Conservation (phyloP, 2,888 invertebrate species). For the Hypsopygia costalis region DNA sequence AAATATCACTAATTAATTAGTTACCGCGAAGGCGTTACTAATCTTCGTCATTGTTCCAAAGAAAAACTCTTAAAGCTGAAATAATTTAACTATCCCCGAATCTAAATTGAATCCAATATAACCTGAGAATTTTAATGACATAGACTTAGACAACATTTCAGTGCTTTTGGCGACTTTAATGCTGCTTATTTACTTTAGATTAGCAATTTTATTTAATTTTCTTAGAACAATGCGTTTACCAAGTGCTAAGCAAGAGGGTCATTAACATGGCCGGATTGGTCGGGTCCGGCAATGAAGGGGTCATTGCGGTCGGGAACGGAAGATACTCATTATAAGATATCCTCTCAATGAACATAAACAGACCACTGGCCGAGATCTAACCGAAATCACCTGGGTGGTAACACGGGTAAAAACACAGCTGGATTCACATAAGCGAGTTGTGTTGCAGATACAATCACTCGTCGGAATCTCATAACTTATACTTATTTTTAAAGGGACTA, state of each 20-base stretch:
- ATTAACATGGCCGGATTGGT: slow-evolving; percentile 32
- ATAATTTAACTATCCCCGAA: background rate
- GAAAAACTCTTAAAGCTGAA: background rate
- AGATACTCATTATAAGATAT: slow-evolving; percentile 47
- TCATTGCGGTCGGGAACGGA: slow-evolving; percentile 48
- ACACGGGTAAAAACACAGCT: background rate
- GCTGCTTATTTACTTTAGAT: slow-evolving; percentile 1
- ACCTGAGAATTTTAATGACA: background rate
- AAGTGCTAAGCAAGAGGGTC: too few relatives aligned
- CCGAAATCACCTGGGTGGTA: slow-evolving; percentile 3
- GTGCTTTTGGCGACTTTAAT: background rate
- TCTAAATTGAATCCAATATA: background rate
- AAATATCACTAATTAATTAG: too few relatives aligned
- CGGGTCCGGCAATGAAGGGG: slow-evolving; percentile 36
- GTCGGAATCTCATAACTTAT: too few relatives aligned
- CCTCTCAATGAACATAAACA: slow-evolving; percentile 31
- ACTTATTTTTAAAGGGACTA: too few relatives aligned
- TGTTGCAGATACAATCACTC: too few relatives aligned
- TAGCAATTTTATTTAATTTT: background rate
- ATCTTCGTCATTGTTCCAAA: background rate
- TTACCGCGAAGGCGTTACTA: background rate
- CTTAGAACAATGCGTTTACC: background rate
- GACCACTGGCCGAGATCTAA: slow-evolving; percentile 4
- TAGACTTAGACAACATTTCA: background rate
- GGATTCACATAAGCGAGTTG: too few relatives aligned